These are phyloP conservation scores for Andrena bucephala DNA, from an alignment of 2,888 invertebrate genomes.

Conservation along the genomic window DNA sequence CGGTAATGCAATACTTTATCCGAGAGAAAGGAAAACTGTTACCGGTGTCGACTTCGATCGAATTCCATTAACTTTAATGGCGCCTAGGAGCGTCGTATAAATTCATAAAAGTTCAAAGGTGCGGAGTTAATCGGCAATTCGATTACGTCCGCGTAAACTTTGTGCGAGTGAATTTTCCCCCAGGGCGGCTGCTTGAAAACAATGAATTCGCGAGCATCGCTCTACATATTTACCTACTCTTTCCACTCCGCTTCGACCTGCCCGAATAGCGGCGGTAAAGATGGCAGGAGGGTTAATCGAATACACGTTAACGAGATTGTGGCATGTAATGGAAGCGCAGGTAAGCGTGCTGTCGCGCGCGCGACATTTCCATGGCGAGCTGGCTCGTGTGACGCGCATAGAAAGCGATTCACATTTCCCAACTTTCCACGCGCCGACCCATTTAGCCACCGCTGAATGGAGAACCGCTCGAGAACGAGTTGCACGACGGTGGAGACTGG, in stretches of 20 bases:
- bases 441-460: slow-evolving; percentile 29
- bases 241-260: not conserved
- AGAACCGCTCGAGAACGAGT: slow-evolving; percentile 28
- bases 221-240: not conserved
- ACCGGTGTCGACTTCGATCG: slow-evolving; percentile 20
- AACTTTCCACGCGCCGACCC: slow-evolving; percentile 34
- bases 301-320: slow-evolving; percentile 7
- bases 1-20: not conserved
- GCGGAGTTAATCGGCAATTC: slow-evolving; percentile 8
- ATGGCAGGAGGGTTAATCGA: slow-evolving; percentile 3
- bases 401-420: slow-evolving; percentile 36
- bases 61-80: slow-evolving; percentile 48
- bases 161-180: not conserved
- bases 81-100: slow-evolving; percentile 3
- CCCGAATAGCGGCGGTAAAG: not conserved
- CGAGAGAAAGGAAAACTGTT: not conserved
- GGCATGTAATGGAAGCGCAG: not conserved
- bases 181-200: not conserved
- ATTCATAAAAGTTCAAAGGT: slow-evolving; percentile 41
- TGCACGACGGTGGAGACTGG: slow-evolving; percentile 2
- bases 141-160: slow-evolving; percentile 1
- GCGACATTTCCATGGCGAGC: not conserved
- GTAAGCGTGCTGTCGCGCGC: not conserved
- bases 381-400: slow-evolving; percentile 2
- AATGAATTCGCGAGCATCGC: not conserved